Percentiles rank a stretch among this genome's conserved stretches.
Conservation (phyloP, 2,113 vertebrate species). For the Cavia porcellus region DNA sequence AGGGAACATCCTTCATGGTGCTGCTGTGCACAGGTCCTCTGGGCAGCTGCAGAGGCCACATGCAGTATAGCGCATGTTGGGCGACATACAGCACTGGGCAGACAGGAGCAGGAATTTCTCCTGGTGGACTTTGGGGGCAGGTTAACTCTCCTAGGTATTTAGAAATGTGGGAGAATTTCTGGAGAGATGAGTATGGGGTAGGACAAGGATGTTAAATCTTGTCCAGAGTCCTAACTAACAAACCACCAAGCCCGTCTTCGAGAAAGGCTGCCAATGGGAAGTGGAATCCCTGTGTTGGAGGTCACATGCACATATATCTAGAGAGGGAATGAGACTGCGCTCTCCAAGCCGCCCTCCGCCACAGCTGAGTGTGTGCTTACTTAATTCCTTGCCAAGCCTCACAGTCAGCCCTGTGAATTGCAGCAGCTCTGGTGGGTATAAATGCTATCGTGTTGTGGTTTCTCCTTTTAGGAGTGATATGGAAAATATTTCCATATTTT, state of each 20-base stretch:
- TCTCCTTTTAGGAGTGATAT: background rate
- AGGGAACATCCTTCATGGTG: fast-evolving
- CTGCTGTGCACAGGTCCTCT: background rate
- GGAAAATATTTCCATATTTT: background rate
- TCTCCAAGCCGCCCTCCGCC: background rate
- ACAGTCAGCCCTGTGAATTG: background rate
- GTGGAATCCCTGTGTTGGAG: background rate
- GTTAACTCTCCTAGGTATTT: background rate
- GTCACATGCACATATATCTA: background rate
- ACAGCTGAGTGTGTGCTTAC: background rate
- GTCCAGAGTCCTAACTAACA: background rate
- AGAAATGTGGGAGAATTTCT: background rate
- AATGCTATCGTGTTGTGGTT: background rate
- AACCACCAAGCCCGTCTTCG: background rate
- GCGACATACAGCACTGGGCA: too few relatives aligned
- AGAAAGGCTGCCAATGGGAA: too few relatives aligned
- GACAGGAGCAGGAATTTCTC: background rate
- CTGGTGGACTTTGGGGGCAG: too few relatives aligned
- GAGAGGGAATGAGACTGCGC: background rate
- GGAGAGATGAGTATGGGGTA: background rate
- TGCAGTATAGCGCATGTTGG: fast-evolving
- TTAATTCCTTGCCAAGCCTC: background rate
- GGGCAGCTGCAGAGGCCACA: too few relatives aligned
- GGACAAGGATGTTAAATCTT: background rate
- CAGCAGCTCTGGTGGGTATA: background rate